Evolutionary conservation across 2,888 invertebrate species (phyloP).

Genomic region (Alentia gelatinosa): DNA sequence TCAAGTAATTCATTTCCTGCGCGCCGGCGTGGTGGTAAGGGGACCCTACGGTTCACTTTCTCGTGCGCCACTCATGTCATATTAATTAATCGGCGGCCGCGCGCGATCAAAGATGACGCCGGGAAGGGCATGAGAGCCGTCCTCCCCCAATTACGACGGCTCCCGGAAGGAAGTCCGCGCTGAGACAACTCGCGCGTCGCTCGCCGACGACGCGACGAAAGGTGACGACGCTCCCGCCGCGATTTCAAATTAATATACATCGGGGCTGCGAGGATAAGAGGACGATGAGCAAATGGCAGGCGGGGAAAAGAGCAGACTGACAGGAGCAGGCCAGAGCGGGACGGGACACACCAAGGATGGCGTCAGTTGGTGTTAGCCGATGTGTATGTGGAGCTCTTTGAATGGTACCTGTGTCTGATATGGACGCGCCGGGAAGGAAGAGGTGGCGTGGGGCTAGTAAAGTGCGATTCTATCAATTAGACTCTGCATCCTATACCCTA

Average conservation of each 20-base stretch:
- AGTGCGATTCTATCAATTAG: too few relatives aligned
- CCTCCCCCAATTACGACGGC: conserved; percentile 29
- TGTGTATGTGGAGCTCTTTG: too few relatives aligned
- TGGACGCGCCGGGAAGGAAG: too few relatives aligned
- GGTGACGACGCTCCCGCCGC: neutral
- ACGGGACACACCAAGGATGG: neutral
- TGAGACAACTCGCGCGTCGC: neutral
- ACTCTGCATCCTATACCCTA: too few relatives aligned
- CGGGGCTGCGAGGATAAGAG: neutral
- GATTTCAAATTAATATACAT: conserved; percentile 35
- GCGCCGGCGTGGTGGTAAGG: neutral
- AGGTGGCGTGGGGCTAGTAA: too few relatives aligned
- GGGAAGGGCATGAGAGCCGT: conserved; percentile 23
- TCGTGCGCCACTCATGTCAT: conserved; percentile 7
- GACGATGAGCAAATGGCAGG: neutral
- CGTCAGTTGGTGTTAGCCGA: neutral
- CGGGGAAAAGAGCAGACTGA: neutral
- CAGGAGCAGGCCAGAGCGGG: neutral
- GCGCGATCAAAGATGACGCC: conserved; percentile 39
- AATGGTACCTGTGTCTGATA: too few relatives aligned
- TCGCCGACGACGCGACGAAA: too few relatives aligned
- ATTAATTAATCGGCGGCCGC: conserved; percentile 33
- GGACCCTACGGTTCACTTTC: conserved; percentile 42
- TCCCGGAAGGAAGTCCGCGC: conserved; percentile 25
- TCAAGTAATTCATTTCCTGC: conserved; percentile 52